Base-by-base conservation (phyloP, 2,888 invertebrate species). In the Drosophila lutescens region DNA sequence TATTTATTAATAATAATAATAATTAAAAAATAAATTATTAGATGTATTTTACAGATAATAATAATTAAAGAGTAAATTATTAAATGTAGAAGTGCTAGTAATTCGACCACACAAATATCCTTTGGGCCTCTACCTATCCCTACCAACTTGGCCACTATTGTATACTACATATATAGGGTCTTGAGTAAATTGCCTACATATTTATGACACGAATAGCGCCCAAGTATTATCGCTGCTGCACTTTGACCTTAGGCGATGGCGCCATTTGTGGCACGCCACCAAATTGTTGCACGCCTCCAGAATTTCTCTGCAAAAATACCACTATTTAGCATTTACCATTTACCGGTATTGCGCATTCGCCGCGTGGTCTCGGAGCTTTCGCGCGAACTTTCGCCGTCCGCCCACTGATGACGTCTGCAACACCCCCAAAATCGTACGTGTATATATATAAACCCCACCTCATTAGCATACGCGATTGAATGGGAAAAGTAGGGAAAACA, bases 191-290 rank as follows among this genome's bases (percentile, higher is more conserved):
- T 30, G 2, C 30, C 30, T 8, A 30, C 32, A 65, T 55, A 65
- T 66, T 66, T 66, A 55, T 67, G 66, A 56, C 66, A 65, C 46
- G 66, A 38, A 49, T 30, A 47, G 38, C 55, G 26, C 32, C 13
- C 26, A 26, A 26, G 26, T 41, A 20, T 23, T 46, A 15, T 40
- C 49, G 68, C 40, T 47, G 47, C 34, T 72, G 70, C 71, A 72
- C 71, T 72, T 58, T 72, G 71, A 72, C 71, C 71, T 72, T 72
- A 58, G 53, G 56, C 71, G 62, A 56, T 53, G 62, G 61, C 61
- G 69, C 67, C 66, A 68, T 38, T 54, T 58, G 67, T 43, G 53
- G 30, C 70, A 62, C 17, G 47, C 40, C 32, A 43, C 26, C 50
- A 57, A 70, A 62, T 70, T 72, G 70, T 70, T 72, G 71, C 71